These are phyloP conservation scores for Parasteatoda tepidariorum DNA, from an alignment of 1,140 invertebrate genomes.

Conservation along the genomic window DNA sequence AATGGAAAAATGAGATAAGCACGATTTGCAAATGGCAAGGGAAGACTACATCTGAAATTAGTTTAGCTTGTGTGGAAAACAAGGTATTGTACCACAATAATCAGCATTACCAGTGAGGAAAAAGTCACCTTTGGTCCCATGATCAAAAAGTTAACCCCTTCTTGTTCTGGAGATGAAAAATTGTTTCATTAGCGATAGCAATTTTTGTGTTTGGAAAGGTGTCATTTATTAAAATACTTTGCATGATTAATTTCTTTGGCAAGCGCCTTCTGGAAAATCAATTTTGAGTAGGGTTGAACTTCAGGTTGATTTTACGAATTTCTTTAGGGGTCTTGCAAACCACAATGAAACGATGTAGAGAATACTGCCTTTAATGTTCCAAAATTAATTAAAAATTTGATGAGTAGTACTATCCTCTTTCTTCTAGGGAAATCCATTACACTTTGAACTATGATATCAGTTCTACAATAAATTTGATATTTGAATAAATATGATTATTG, in stretches of 20 bases:
- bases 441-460: too few relatives aligned
- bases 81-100: conserved; percentile 39
- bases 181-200: conserved; percentile 25
- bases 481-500: too few relatives aligned
- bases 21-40: conserved; percentile 31
- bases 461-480: too few relatives aligned
- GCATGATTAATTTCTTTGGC: neutral
- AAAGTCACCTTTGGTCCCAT: too few relatives aligned
- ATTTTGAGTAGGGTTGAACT: too few relatives aligned
- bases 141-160: neutral
- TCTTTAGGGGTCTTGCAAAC: too few relatives aligned
- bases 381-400: too few relatives aligned
- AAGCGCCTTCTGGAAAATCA: neutral
- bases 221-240: neutral
- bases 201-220: neutral
- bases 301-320: too few relatives aligned
- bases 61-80: conserved; percentile 30
- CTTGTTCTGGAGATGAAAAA: conserved; percentile 17
- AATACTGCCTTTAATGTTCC: too few relatives aligned
- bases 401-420: too few relatives aligned
- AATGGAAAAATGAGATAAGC: conserved; percentile 50
- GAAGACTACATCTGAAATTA: conserved; percentile 20
- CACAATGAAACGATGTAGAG: too few relatives aligned
- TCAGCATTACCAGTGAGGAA: neutral
- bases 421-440: too few relatives aligned